Evolutionary conservation across 2,888 invertebrate species (phyloP).

Genomic region (Heliconius hortense): DNA sequence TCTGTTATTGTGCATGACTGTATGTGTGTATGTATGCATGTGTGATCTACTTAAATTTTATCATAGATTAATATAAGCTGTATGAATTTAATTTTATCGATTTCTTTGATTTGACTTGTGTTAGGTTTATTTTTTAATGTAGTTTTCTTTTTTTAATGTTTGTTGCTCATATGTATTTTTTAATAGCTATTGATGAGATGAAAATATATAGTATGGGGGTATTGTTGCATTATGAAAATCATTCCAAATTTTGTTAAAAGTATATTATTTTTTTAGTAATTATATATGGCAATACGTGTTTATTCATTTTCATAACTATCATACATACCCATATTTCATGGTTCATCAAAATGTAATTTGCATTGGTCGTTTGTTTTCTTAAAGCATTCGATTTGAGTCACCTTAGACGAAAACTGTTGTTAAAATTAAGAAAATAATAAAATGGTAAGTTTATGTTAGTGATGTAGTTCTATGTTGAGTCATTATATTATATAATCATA

Average conservation of each 20-base stretch:
- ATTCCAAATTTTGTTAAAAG: slow-evolving; percentile 20
- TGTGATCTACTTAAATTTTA: slow-evolving; percentile 46
- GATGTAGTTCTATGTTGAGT: slow-evolving; percentile 51
- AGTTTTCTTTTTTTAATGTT: neutral
- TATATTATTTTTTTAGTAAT: neutral
- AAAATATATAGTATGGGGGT: neutral
- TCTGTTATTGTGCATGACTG: slow-evolving; percentile 54
- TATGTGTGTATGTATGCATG: slow-evolving; percentile 52
- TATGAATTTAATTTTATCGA: slow-evolving; percentile 18
- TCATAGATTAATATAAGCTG: slow-evolving; percentile 2
- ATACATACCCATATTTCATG: slow-evolving; percentile 35
- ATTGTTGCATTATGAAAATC: slow-evolving; percentile 27
- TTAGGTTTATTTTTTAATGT: slow-evolving; percentile 13
- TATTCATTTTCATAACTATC: slow-evolving; percentile 34
- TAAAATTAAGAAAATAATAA: slow-evolving; percentile 39
- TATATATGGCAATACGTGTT: slow-evolving; percentile 39
- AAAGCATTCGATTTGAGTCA: slow-evolving; percentile 46
- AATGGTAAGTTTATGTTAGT: slow-evolving; percentile 36
- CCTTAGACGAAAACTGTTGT: slow-evolving; percentile 49
- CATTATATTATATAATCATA: slow-evolving; percentile 50
- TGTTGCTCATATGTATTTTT: slow-evolving; percentile 4
- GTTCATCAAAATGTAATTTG: slow-evolving; percentile 35
- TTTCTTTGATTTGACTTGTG: neutral
- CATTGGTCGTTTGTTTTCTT: slow-evolving; percentile 41
- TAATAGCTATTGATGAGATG: neutral